phyloP scores from a whole-genome alignment of 2,888 invertebrate genomes.

The Ectobius pallidus region DNA sequence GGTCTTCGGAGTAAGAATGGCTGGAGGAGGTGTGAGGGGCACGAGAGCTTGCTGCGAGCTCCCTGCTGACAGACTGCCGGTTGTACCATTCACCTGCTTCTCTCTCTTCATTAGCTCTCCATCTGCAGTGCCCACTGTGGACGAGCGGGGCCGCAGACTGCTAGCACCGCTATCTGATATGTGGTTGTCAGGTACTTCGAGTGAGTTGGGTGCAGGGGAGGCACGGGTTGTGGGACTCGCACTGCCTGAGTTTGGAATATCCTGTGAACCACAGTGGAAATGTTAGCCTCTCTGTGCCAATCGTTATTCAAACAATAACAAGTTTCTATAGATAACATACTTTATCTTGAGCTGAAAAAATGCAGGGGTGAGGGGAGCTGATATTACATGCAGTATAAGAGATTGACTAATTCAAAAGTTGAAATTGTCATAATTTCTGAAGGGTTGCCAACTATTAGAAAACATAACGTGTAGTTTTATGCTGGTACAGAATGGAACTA shows the following conservation, averaged over 20 bases:
- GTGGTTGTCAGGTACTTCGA: constrained; percentile 9
- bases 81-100: constrained; percentile 15
- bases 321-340: too few relatives aligned
- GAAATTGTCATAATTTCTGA: too few relatives aligned
- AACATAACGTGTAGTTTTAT: too few relatives aligned
- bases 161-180: constrained; percentile 22
- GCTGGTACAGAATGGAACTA: too few relatives aligned
- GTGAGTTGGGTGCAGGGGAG: constrained; percentile 11
- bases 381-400: too few relatives aligned
- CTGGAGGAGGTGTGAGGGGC: background rate
- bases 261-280: too few relatives aligned
- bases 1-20: constrained; percentile 28
- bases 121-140: constrained; percentile 46
- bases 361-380: too few relatives aligned
- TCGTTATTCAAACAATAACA: too few relatives aligned
- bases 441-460: too few relatives aligned
- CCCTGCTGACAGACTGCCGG: background rate
- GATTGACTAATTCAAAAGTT: too few relatives aligned
- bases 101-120: constrained; percentile 47
- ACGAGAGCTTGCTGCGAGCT: constrained; percentile 19
- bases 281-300: too few relatives aligned
- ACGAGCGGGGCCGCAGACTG: constrained; percentile 44
- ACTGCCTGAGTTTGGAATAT: constrained; percentile 4
- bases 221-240: constrained; percentile 20
- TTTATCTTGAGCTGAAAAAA: too few relatives aligned